phyloP scores from a whole-genome alignment of 2,797 vertebrate genomes.

The Siniperca scherzeri region DNA sequence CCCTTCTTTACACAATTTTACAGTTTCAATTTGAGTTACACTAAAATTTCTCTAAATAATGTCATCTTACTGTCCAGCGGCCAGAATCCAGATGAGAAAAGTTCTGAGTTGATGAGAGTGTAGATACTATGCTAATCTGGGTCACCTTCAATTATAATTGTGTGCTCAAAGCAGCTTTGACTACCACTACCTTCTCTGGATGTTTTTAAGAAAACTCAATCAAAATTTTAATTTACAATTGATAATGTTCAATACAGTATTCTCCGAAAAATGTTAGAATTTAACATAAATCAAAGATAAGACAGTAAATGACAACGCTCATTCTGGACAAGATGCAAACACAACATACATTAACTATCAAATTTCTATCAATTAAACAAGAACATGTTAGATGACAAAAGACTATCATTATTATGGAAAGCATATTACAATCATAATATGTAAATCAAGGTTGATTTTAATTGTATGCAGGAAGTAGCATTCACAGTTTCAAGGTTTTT shows the following conservation, averaged over 20 bases:
- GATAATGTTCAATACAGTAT: not conserved
- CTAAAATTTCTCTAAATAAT: not conserved
- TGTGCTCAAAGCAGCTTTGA: not conserved
- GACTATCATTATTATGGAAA: not conserved
- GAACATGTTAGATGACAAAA: not conserved
- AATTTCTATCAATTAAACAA: not conserved
- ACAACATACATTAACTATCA: not conserved
- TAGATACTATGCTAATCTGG: not conserved
- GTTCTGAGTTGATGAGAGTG: not conserved
- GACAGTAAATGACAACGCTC: not conserved
- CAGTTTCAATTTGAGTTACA: not conserved
- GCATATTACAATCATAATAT: not conserved
- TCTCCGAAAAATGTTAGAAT: not conserved
- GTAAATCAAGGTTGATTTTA: not conserved
- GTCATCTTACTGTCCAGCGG: not conserved
- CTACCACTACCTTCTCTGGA: not conserved
- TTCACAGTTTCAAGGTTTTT: no score
- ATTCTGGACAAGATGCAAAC: not conserved
- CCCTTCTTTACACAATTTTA: not conserved
- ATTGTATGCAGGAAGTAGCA: not conserved
- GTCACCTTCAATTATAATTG: not conserved
- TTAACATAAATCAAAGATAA: not conserved
- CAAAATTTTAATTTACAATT: not conserved
- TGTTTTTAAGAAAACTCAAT: not conserved
- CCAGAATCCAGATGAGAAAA: not conserved